A percentile compares a stretch with the other conserved stretches of the same genome.
phyloP scores from a whole-genome alignment of 2,888 invertebrate species.

The Ophioninae sp. region DNA sequence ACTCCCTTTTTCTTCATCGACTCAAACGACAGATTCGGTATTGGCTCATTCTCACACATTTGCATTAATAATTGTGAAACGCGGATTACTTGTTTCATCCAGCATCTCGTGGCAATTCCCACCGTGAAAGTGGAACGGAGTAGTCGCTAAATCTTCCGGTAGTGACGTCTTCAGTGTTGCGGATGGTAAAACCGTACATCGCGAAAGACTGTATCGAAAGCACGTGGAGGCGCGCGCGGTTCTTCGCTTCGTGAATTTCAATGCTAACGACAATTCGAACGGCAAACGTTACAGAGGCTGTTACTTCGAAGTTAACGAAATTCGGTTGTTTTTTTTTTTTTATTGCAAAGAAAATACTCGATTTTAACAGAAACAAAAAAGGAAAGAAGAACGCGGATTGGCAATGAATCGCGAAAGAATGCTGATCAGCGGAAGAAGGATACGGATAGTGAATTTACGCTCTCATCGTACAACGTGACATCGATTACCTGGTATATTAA shows the following conservation, averaged over 20 bases:
- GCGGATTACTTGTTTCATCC: slow-evolving; percentile 31
- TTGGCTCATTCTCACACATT: neutral
- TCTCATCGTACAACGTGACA: slow-evolving; percentile 78
- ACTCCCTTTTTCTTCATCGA: neutral
- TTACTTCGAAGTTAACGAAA: neutral
- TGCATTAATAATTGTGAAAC: neutral
- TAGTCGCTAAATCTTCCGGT: slow-evolving; percentile 43
- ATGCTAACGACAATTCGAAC: neutral
- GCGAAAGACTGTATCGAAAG: slow-evolving; percentile 5
- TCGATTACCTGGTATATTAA: slow-evolving; percentile 86
- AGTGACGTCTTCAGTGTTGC: slow-evolving; percentile 36
- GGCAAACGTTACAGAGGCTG: neutral
- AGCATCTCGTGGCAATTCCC: neutral
- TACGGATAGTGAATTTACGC: slow-evolving; percentile 33
- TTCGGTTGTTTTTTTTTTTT: neutral
- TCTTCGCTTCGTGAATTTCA: neutral
- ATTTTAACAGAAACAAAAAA: neutral
- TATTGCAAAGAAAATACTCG: neutral
- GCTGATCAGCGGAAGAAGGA: slow-evolving; percentile 24
- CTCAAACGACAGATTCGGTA: slow-evolving; percentile 9
- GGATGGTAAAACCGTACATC: neutral
- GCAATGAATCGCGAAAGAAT: neutral
- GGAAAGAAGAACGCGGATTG: slow-evolving; percentile 2
- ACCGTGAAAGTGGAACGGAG: neutral
- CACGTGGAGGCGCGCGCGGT: slow-evolving; percentile 45